Evolutionary conservation across 35 echinoderm and acorn worm genomes (phyloP), one percentile per base, ranked within the genome.

Genomic region (Diadema setosum): DNA sequence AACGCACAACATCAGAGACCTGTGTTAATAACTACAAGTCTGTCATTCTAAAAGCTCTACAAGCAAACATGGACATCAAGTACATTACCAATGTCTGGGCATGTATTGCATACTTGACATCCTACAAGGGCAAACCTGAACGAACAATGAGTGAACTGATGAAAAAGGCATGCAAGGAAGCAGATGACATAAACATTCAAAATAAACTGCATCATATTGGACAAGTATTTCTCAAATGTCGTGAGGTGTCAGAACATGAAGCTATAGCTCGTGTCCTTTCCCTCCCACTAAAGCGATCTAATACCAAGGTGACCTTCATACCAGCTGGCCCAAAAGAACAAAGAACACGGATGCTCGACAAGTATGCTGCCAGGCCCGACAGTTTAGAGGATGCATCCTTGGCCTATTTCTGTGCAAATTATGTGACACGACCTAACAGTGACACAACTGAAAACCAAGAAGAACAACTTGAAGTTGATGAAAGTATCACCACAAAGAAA

Each of bases 241-340:
- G 81, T 50, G 81, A 83, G 45, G 81, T 83, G 7, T 83, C 81
- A 46, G 37, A 83, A 55, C 81, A 83, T 83, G 81, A 83, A 83
- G 81, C 81, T 26, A 83, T 83, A 50, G 42, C 81, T 83, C 36
- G 81, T 21, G 24, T 83, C 18, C 24, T 83, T 8, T 40, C 37
- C 30, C 45, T 83, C 14, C 81, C 81, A 50, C 81, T 83, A 7
- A 83, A 46, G 43, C 40, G 45, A 83, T 46, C 81, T 50, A 83
- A 83, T 52, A 83, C 42, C 46, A 18, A 31, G 5, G 81, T 83
- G 25, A n/a, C 23, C 39, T 83, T 46, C 43, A 46, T 83, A 83
- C 81, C 81, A 50, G 55, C 81, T 46, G 81, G 81, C 39, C 45
- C 39, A 41, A 46, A 83, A 48, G 45, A 83, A 12, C 37, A 83